phyloP scores from a whole-genome alignment of 2,888 invertebrate genomes.

The Ichneumoninae sp. region DNA sequence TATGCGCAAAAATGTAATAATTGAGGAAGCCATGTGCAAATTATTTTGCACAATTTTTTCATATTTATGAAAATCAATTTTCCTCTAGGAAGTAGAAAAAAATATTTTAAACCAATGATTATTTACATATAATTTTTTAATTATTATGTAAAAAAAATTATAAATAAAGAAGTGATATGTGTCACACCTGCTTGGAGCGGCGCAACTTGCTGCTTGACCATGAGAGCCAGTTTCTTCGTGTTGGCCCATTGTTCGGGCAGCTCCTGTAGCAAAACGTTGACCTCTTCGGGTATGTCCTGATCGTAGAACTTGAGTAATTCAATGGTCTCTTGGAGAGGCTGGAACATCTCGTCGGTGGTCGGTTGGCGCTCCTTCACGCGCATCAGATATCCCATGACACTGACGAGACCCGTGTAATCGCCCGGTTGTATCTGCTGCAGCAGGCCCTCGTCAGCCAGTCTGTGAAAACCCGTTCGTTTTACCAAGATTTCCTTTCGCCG shows the following conservation, averaged over 20 bases:
- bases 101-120: not conserved
- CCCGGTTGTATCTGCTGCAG: conserved; percentile 89
- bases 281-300: conserved; percentile 98
- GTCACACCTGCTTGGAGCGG: conserved; percentile 92
- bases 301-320: conserved; percentile 97
- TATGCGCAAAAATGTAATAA: not conserved
- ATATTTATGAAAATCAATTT: not conserved
- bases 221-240: conserved; percentile 95
- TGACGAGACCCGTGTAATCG: conserved; percentile 94
- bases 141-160: not conserved
- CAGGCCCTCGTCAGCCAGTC: conserved; percentile 93
- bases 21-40: no score
- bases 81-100: not conserved
- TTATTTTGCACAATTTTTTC: no score
- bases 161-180: not conserved
- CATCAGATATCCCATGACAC: conserved; percentile 96
- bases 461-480: conserved; percentile 56
- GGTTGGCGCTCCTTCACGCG: conserved; percentile 95
- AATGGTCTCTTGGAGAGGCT: conserved; percentile 96
- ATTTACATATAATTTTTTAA: not conserved
- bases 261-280: conserved; percentile 95
- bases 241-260: conserved; percentile 98
- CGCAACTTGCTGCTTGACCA: conserved; percentile 97
- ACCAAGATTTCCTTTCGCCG: conserved; percentile 37
- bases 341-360: conserved; percentile 97